Conservation (phyloP, 2,888 invertebrate genomes). For the Drosophila siamana region DNA sequence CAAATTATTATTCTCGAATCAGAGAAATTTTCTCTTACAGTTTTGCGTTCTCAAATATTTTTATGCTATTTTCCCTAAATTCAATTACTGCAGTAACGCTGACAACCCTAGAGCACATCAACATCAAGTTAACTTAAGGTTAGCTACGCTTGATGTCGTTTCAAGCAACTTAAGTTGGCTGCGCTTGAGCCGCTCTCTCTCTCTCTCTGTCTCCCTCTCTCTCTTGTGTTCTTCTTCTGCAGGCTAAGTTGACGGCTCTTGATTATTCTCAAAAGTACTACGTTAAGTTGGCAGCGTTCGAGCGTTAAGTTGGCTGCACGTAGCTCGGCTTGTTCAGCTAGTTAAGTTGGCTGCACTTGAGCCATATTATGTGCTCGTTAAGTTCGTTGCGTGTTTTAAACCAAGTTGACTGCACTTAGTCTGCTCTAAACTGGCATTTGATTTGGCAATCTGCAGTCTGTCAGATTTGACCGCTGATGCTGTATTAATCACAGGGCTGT, state of each 20-base stretch:
- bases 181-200: not conserved
- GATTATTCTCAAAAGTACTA: conserved; percentile 1
- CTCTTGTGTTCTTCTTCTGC: not conserved
- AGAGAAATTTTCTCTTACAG: too few species aligned
- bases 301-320: conserved; percentile 18
- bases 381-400: conserved; percentile 4
- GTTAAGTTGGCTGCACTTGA: conserved; percentile 15
- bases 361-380: conserved; percentile 1
- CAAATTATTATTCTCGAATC: not conserved
- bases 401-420: conserved; percentile 9
- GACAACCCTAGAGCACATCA: not conserved
- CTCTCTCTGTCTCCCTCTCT: too few species aligned
- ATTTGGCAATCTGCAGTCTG: not conserved
- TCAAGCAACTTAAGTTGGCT: conserved; percentile 13
- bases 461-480: not conserved
- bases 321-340: not conserved
- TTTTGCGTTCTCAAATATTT: too few species aligned
- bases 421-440: not conserved
- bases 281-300: conserved; percentile 26
- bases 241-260: conserved; percentile 24
- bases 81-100: not conserved
- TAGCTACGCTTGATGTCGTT: not conserved
- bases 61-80: too few species aligned
- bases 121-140: not conserved
- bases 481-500: conserved; percentile 18